Evolutionary conservation across 2,888 invertebrate species (phyloP).

Genomic region (Chouioia cunea): DNA sequence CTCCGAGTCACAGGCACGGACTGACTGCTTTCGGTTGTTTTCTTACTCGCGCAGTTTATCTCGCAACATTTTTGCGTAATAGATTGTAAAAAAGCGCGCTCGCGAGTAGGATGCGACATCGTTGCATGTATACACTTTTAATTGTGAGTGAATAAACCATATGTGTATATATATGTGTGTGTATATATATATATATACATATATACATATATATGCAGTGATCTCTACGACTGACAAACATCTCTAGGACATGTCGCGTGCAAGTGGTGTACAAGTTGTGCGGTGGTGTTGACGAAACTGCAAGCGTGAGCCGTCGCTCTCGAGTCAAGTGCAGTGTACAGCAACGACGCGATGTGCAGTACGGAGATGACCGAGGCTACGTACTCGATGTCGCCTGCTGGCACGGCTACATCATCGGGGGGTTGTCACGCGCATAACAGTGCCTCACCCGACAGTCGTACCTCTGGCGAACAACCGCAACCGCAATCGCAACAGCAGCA

Average conservation of each 20-base stretch:
- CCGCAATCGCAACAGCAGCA: constrained; percentile 51
- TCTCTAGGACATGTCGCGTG: background rate
- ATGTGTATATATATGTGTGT: too few species aligned
- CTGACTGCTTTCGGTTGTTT: constrained; percentile 51
- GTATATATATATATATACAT: too few species aligned
- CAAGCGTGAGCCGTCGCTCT: too few species aligned
- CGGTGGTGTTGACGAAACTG: constrained; percentile 30
- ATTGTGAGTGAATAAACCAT: background rate
- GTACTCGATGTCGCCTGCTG: constrained; percentile 64
- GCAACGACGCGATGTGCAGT: constrained; percentile 59
- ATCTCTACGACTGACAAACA: background rate
- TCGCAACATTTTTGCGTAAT: background rate
- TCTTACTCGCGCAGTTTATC: constrained; percentile 1
- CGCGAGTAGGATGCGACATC: constrained; percentile 11
- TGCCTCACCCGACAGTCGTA: constrained; percentile 60
- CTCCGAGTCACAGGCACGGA: constrained; percentile 66
- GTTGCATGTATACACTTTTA: too few species aligned
- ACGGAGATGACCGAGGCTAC: constrained; percentile 66
- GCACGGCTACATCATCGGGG: constrained; percentile 19
- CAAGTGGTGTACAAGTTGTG: constrained; percentile 26
- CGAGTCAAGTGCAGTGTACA: too few species aligned
- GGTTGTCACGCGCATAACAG: background rate
- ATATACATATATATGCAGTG: too few species aligned
- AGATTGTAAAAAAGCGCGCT: background rate
- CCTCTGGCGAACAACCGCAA: constrained; percentile 66